Evolutionary conservation across 1,140 invertebrate genomes (phyloP).

Genomic region (Trichoplusia ni): DNA sequence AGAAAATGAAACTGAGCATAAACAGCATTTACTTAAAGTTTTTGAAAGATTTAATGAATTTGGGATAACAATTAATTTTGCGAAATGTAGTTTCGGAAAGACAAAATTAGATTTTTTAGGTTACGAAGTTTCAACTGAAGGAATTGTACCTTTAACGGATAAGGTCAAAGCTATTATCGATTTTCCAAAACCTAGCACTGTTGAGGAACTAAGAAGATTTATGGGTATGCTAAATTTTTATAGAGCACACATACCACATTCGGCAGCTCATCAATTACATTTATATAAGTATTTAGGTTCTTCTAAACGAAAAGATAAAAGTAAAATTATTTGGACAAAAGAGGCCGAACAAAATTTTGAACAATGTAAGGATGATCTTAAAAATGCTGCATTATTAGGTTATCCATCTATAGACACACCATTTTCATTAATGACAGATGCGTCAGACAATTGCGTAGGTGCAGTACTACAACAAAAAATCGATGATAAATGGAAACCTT

Average conservation of each 20-base stretch:
- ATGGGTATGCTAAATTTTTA: constrained; percentile 30
- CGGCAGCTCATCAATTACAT: too few species aligned
- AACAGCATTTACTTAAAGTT: constrained; percentile 1
- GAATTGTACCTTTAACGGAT: background rate
- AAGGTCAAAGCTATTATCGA: constrained; percentile 13
- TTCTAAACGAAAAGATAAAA: too few species aligned
- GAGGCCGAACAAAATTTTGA: too few species aligned
- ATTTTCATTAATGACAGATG: too few species aligned
- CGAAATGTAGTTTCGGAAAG: constrained; percentile 18
- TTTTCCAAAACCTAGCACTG: background rate
- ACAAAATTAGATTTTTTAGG: constrained; percentile 21
- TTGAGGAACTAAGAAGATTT: constrained; percentile 20
- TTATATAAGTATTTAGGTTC: too few species aligned
- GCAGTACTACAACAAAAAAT: constrained; percentile 27
- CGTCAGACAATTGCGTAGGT: constrained; percentile 23
- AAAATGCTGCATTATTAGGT: too few species aligned
- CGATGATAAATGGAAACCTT: constrained; percentile 9
- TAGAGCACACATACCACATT: background rate
- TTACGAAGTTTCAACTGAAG: constrained; percentile 1
- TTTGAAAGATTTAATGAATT: constrained; percentile 4
- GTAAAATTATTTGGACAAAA: too few species aligned
- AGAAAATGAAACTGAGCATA: background rate
- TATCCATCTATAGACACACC: too few species aligned
- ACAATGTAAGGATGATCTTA: too few species aligned
- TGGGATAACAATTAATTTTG: constrained; percentile 26